Percentiles rank a stretch among this genome's conserved stretches.
phyloP scores from a whole-genome alignment of 2,888 invertebrate genomes.

The Caenorhabditis sp. region DNA sequence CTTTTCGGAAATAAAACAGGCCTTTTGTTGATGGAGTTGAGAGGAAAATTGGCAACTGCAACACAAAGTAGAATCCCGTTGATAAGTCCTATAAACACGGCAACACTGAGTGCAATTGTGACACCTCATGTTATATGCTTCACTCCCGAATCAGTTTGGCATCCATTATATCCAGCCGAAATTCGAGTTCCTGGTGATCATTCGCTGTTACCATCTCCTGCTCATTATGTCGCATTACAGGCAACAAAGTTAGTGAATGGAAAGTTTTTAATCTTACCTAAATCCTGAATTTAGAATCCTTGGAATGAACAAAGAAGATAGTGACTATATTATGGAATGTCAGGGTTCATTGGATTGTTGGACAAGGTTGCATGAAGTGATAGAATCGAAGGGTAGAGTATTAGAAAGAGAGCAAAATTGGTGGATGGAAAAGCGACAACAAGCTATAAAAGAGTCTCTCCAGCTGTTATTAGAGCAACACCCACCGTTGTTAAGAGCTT shows the following conservation, averaged over 20 bases:
- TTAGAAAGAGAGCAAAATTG: slow-evolving; percentile 53
- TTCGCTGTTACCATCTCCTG: slow-evolving; percentile 57
- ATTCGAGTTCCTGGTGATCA: slow-evolving; percentile 46
- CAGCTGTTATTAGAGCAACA: slow-evolving; percentile 65
- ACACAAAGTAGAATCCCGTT: slow-evolving; percentile 59
- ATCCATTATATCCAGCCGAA: slow-evolving; percentile 68
- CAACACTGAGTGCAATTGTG: slow-evolving; percentile 46
- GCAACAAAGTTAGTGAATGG: slow-evolving; percentile 62
- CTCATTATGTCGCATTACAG: slow-evolving; percentile 61
- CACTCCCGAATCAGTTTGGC: slow-evolving; percentile 68
- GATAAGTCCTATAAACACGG: slow-evolving; percentile 43
- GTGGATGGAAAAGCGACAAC: slow-evolving; percentile 63
- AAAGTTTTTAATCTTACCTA: too few species aligned
- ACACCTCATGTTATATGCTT: slow-evolving; percentile 68
- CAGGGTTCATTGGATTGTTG: slow-evolving; percentile 59
- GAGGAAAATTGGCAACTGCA: slow-evolving; percentile 52
- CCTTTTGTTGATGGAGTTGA: slow-evolving; percentile 66
- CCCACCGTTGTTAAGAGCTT: slow-evolving; percentile 61
- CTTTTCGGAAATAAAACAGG: slow-evolving; percentile 67
- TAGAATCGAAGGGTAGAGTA: slow-evolving; percentile 46
- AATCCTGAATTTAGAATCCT: too few species aligned
- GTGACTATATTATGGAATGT: slow-evolving; percentile 57
- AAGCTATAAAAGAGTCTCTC: slow-evolving; percentile 58
- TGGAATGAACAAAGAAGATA: slow-evolving; percentile 50
- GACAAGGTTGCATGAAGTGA: slow-evolving; percentile 58